Evolutionary conservation across 2,888 invertebrate species (phyloP), one percentile per base, ranked within the genome.

Genomic region (Rhingia rostrata): DNA sequence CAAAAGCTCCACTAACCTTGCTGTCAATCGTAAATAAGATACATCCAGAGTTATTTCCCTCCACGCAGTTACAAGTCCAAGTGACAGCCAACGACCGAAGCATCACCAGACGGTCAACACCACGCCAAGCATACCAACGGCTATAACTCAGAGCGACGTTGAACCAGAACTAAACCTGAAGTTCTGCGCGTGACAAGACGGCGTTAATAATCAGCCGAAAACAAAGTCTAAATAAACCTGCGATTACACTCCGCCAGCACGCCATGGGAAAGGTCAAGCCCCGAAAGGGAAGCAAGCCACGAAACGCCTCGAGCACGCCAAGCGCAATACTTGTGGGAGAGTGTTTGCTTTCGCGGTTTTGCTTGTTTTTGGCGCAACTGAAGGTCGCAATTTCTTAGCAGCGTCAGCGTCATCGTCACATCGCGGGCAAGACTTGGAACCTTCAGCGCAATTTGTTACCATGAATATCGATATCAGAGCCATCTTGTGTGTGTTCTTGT

Each of bases 1-100:
- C 63, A 70, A 81, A 64, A 70, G 14, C 67, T 39, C 49, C 67
- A 70, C 61, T 83, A 83, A 83, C 82, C 82, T 83, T 78, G 82
- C 78, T 32, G 49, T 39, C 49, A 82, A 67, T 73, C 82, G 72
- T 83, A 67, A 83, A 73, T 73, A 72, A 70, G 63, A 64, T 41
- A 75, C 63, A 30, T 81, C 81, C 7, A 51, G 14, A 54, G 43
- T 45, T 22, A 61, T 67, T 60, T 64, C 60, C 70, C 56, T 69
- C 49, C 39, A 64, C 33, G 49, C 70, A 67, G 78, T 51, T 49
- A 77, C 67, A 61, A 72, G 53, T 67, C 60, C 39, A 72, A 82
- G 82, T 77, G 82, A 82, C 77, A 82, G 54, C 35, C 66, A 66
- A 53, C 60, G 66, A 69, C 54, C 37, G 75, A 61, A 10, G 56